Percentiles rank a stretch among this genome's conserved stretches.
phyloP scores from a whole-genome alignment of 2,797 vertebrate species.

The Sarcoramphus papa region DNA sequence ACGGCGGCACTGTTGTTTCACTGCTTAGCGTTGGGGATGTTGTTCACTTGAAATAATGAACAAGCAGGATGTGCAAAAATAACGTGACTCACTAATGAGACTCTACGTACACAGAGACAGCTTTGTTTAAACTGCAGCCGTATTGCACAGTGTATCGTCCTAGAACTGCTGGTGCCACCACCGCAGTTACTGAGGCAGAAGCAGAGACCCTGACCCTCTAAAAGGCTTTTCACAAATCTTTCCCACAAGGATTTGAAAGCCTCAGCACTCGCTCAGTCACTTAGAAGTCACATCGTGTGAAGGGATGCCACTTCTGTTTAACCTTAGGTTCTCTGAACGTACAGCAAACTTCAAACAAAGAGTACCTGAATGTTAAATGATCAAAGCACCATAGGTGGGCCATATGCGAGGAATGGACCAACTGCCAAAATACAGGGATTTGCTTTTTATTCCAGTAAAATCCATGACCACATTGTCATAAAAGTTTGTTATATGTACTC shows the following conservation, averaged over 20 bases:
- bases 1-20: neutral
- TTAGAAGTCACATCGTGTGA: neutral
- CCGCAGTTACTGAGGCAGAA: neutral
- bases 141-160: rapidly evolving
- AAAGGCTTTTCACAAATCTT: neutral
- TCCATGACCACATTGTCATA: neutral
- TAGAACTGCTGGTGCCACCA: neutral
- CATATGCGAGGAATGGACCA: rapidly evolving
- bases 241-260: neutral
- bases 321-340: neutral
- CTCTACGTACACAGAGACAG: neutral
- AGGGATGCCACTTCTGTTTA: neutral
- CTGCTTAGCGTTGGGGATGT: neutral
- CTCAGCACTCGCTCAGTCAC: neutral
- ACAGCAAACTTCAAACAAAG: neutral
- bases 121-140: neutral
- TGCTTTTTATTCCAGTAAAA: neutral
- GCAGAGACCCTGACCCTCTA: neutral
- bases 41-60: neutral
- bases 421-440: neutral
- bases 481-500: neutral
- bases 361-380: neutral
- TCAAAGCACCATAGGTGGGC: neutral
- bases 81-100: neutral
- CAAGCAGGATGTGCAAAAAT: neutral